Percentiles rank a stretch among this genome's conserved stretches.
Evolutionary conservation across 2,888 invertebrate genomes (phyloP).

Genomic region (Lochmaea crataegi): DNA sequence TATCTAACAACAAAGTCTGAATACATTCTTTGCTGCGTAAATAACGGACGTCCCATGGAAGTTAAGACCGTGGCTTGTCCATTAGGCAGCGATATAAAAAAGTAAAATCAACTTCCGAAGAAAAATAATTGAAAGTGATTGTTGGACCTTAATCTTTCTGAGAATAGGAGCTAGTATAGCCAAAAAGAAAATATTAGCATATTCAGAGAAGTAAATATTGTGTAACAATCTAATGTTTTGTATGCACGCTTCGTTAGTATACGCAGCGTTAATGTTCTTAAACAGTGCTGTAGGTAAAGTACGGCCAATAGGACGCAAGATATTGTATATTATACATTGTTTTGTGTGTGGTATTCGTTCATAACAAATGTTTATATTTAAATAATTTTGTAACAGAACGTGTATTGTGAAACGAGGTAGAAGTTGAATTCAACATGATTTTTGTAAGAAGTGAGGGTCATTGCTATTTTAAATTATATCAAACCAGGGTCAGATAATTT

Average conservation of each 20-base stretch:
- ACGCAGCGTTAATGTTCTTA: constrained; percentile 6
- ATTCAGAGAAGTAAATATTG: constrained; percentile 48
- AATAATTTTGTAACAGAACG: not conserved
- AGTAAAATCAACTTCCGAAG: no score
- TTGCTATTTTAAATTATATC: constrained; percentile 31
- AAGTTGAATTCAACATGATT: constrained; percentile 4
- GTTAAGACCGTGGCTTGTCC: no score
- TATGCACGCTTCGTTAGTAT: constrained; percentile 44
- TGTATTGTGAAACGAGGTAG: constrained; percentile 7
- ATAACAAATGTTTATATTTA: not conserved
- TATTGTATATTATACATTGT: not conserved
- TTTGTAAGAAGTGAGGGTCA: constrained; percentile 28
- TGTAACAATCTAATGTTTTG: constrained; percentile 46
- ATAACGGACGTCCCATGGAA: no score
- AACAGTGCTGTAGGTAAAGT: constrained; percentile 6
- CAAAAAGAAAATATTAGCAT: constrained; percentile 45
- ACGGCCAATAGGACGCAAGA: no score
- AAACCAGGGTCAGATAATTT: constrained; percentile 45
- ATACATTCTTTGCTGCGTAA: no score
- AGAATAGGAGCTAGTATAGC: constrained; percentile 41
- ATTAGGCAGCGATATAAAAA: no score
- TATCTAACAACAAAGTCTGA: no score
- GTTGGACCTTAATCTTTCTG: constrained; percentile 23
- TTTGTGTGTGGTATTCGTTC: no score
- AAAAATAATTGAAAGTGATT: no score